Evolutionary conservation across 92 coral and sea anemone genomes (phyloP).

Genomic region (Paramuricea clavata): DNA sequence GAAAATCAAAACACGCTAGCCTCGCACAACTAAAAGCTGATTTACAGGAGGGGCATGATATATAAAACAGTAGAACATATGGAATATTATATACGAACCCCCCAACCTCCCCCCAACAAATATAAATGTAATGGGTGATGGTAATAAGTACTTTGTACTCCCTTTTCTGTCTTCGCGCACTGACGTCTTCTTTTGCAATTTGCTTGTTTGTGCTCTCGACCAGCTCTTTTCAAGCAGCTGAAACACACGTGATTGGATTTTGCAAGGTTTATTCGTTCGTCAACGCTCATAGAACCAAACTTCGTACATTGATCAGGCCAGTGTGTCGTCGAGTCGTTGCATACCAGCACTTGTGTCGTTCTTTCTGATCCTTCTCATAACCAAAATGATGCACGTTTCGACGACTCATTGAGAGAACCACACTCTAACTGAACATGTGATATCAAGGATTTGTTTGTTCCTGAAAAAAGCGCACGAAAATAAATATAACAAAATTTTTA

Average conservation of each 20-base stretch:
- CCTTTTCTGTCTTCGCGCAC: conserved; percentile 59
- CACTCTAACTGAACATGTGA: no score
- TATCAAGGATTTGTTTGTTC: no score
- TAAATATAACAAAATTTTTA: no score
- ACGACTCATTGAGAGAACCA: no score
- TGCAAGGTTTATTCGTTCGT: conserved; percentile 59
- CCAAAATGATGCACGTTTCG: not conserved
- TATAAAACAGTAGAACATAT: no score
- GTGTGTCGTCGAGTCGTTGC: conserved; percentile 65
- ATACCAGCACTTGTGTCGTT: conserved; percentile 69
- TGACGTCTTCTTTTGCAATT: conserved; percentile 62
- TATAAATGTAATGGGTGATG: no score
- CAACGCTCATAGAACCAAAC: conserved; percentile 60
- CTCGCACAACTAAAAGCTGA: no score
- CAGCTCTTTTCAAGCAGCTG: conserved; percentile 69
- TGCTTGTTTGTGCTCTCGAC: conserved; percentile 50
- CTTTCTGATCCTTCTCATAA: not conserved
- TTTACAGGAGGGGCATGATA: no score
- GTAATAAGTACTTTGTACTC: conserved; percentile 46
- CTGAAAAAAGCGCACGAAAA: no score
- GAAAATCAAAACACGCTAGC: no score
- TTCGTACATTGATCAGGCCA: conserved; percentile 78
- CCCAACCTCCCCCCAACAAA: no score
- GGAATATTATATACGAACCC: no score
- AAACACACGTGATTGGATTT: conserved; percentile 71